Evolutionary conservation across 1,140 invertebrate genomes (phyloP), one percentile per base, ranked within the genome.

Genomic region (Apocrypta bakeri): DNA sequence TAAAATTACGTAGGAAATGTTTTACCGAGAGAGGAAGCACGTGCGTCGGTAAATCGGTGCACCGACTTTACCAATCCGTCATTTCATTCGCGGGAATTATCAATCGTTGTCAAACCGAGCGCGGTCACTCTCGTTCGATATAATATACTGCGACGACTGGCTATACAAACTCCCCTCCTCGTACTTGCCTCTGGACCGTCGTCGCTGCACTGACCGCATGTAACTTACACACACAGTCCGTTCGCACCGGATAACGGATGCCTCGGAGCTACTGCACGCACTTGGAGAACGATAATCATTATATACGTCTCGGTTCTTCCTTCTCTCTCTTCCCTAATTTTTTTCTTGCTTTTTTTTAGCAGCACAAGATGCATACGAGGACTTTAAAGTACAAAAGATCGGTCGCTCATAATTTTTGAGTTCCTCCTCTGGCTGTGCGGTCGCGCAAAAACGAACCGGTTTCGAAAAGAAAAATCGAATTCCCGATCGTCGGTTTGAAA

Each of bases 211-310:
- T 56, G 48, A 21, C 48, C 17, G 48, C 48, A 17, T 56, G 48
- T 17, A 56, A 37, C 64, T 4, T 14, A 61, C 11, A 14, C 56
- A 12, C 56, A 4, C 56, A 61, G 56, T n/a, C n/a, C 56, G 12
- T n/a, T 61, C 31, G 42, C 40, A 72, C 68, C 78, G 48, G 78
- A 71, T 79, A 61, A 72, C 78, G 29, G n/a, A 79, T 71, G 66
- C 66, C 66, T 72, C 11, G 27, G 21, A 61, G 68, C 66, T 71
- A 72, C 68, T 12, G 68, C 40, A 56, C 66, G 77, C n/a, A n/a
- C 40, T 56, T 71, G 66, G 25, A 66, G 48, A n/a, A n/a, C 25
- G 63, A 61, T 14, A 14, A 29, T 29, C 63, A 12, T 66, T 66
- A 66, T 66, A 64, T 64, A 6, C 8, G 63, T 27, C 42, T 48